Evolutionary conservation across 2,113 vertebrate species (phyloP).

Genomic region (Xiphophorus couchianus): DNA sequence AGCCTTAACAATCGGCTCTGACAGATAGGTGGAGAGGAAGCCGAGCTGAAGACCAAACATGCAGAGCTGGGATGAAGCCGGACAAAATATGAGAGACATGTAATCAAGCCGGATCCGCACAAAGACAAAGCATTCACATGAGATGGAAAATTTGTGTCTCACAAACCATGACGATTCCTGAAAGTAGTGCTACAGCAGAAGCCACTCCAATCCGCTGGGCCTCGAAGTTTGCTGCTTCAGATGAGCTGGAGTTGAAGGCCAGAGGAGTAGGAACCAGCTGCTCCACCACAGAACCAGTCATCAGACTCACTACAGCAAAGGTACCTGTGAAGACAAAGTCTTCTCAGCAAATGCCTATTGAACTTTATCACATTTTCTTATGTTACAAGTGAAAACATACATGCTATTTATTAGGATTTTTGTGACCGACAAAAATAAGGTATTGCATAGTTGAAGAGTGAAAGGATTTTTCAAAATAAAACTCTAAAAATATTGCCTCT

Average conservation of each 20-base stretch:
- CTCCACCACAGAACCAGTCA: conserved; percentile 90
- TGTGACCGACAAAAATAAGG: too few species aligned
- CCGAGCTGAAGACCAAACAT: conserved; percentile 91
- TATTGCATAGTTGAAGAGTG: too few species aligned
- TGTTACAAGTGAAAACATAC: too few species aligned
- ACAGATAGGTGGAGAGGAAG: conserved; percentile 90
- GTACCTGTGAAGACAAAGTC: conserved; percentile 79
- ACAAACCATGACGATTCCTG: conserved; percentile 87
- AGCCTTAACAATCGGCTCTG: conserved; percentile 91
- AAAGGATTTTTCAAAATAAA: too few species aligned
- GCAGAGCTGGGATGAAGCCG: conserved; percentile 76
- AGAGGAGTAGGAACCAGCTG: conserved; percentile 83
- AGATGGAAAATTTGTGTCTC: not conserved
- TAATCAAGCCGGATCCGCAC: not conserved
- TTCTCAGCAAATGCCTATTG: conserved; percentile 2
- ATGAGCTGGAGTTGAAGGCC: conserved; percentile 77
- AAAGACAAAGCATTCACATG: not conserved
- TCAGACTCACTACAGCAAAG: conserved; percentile 91
- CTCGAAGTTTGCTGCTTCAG: conserved; percentile 79
- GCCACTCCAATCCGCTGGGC: conserved; percentile 86
- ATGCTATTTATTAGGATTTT: too few species aligned
- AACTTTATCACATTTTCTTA: too few species aligned
- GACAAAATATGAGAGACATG: not conserved
- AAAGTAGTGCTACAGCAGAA: conserved; percentile 86
- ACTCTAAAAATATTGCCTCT: too few species aligned